These are phyloP conservation scores for Hippocampus comes DNA, from an alignment of 2,113 vertebrate species.

Conservation along the genomic window DNA sequence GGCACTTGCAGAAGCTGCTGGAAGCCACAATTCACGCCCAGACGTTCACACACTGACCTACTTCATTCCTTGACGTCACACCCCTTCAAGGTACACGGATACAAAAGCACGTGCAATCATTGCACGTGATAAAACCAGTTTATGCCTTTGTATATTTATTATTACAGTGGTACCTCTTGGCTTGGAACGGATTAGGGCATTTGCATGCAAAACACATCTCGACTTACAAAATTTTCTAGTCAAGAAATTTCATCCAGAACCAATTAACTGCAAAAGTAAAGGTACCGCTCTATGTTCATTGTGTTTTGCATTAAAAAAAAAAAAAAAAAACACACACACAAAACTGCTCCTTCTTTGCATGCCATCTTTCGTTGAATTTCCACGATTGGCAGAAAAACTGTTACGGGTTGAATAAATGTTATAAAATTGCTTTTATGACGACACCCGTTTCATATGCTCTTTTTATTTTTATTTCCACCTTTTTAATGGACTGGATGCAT, in stretches of 20 bases:
- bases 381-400: not conserved
- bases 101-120: too few species aligned
- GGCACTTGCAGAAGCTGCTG: not conserved
- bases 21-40: not conserved
- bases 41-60: not conserved
- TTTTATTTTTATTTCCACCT: not conserved
- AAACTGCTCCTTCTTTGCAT: not conserved
- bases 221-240: too few species aligned
- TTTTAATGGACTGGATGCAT: not conserved
- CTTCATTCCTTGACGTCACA: not conserved
- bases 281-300: not conserved
- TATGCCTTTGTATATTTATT: too few species aligned
- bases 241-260: too few species aligned
- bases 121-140: too few species aligned
- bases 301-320: not conserved
- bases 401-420: not conserved
- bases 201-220: too few species aligned
- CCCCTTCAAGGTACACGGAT: not conserved
- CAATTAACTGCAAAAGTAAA: too few species aligned
- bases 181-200: too few species aligned
- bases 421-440: not conserved
- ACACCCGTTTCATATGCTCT: not conserved
- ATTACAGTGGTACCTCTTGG: too few species aligned
- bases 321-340: too few species aligned
- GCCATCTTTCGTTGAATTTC: not conserved